Evolutionary conservation across 1,140 invertebrate species (phyloP), one percentile per base, ranked within the genome.

Genomic region (Aphis craccivora): DNA sequence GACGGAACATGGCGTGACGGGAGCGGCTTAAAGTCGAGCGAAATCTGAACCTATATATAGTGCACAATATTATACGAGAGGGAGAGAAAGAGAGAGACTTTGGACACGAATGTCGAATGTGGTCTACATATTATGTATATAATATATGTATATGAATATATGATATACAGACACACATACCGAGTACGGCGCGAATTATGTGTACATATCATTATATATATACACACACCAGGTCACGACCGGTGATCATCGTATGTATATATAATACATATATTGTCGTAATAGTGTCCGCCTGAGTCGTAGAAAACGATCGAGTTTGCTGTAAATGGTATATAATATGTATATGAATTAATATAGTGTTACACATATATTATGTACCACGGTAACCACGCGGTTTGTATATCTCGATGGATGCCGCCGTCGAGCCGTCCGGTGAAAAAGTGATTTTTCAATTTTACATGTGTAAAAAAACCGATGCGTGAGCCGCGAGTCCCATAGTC

Each of bases 371-470:
- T 76, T 76, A 83, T 83, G 81, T 83, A 83, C 81, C 81, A 83
- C 8, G 35, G 60, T n/a, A 67, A 67, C 60, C 60, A 18, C 60
- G 60, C 30, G 30, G 60, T 76, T n/a, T 23, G 55, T 60, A 60
- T 30, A 60, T 30, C 30, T n/a, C 60, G 60, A 76, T 76, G 30
- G 60, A 76, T 18, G 30, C 30, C 60, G 60, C 30, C 60, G 9
- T 30, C 83, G 83, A 43, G 11, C 30, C 43, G 14, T 87, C 84
- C 23, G 84, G 40, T 48, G 53, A 37, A 67, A 37, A 91, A 43
- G 23, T 91, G 90, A 91, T 91, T 91, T 91, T 91, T 91, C 90
- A 91, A 91, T 91, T 91, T 48, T 23, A 90, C 37, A 60, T 55
- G 51, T n/a, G 37, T 84, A 40, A 25, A 84, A 84, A 84, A 84